Conservation (phyloP, 2,888 invertebrate genomes). For the Isotomurus palustris region DNA sequence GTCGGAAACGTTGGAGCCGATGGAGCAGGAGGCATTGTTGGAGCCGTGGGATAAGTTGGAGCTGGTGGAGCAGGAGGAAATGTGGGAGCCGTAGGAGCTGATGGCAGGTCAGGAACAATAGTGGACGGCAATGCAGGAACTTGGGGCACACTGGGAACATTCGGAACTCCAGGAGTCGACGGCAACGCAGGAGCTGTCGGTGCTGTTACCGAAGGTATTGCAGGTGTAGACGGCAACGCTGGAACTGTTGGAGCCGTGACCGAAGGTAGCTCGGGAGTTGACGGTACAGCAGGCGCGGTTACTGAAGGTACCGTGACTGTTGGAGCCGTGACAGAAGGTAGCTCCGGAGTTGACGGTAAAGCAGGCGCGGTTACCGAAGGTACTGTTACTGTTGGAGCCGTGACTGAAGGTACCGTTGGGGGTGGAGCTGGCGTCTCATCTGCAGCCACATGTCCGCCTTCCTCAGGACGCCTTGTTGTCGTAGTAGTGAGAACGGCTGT, state of each 20-base stretch:
- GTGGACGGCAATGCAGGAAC: constrained; percentile 2
- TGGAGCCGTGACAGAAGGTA: neutral
- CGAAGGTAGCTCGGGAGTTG: constrained; percentile 11
- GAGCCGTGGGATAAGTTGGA: constrained; percentile 10
- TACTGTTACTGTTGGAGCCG: neutral
- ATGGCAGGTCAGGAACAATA: constrained; percentile 1
- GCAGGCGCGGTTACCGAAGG: neutral
- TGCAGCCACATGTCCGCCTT: too few relatives aligned
- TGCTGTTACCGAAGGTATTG: neutral
- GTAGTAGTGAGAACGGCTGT: constrained; percentile 18
- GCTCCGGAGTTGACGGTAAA: neutral
- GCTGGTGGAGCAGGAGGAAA: constrained; percentile 10
- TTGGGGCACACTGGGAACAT: constrained; percentile 1
- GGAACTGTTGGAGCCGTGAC: neutral
- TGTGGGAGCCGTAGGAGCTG: constrained; percentile 12
- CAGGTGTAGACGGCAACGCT: constrained; percentile 2
- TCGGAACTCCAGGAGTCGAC: neutral
- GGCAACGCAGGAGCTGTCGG: constrained; percentile 10
- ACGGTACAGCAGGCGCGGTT: constrained; percentile 9
- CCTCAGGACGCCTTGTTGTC: neutral
- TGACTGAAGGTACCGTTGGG: neutral
- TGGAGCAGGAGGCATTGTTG: constrained; percentile 17
- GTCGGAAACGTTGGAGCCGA: constrained; percentile 14
- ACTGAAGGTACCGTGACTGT: neutral
- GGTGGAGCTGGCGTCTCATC: neutral